Conservation (phyloP, 2,888 invertebrate genomes). For the Xestia ashworthii region DNA sequence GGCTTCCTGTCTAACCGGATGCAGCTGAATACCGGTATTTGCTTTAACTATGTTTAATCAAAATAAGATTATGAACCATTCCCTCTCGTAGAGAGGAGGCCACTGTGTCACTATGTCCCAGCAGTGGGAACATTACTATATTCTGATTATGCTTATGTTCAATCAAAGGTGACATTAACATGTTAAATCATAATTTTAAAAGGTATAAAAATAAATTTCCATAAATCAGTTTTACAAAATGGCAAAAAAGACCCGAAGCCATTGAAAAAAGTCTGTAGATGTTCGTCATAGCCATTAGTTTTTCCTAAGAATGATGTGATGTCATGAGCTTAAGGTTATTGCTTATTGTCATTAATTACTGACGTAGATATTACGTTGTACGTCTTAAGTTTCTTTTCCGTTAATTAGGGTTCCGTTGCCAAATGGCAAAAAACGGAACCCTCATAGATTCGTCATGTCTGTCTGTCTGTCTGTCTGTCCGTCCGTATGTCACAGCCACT, state of each 20-base stretch:
- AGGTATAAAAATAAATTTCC: constrained; percentile 6
- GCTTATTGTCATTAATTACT: constrained; percentile 22
- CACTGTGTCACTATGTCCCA: no score
- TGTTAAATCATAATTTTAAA: background rate
- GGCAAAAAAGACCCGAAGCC: background rate
- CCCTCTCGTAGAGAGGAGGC: no score
- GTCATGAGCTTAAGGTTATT: constrained; percentile 18
- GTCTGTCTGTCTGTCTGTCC: no score
- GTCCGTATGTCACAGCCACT: no score
- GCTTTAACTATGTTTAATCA: no score
- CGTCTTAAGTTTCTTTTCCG: constrained; percentile 18
- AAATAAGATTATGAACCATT: no score
- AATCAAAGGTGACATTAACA: background rate
- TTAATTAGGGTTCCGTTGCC: no score
- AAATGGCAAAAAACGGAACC: no score
- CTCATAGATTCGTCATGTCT: no score
- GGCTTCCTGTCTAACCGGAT: no score
- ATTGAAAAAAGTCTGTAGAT: background rate
- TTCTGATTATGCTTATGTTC: background rate
- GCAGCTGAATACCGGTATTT: no score
- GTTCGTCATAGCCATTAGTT: constrained; percentile 8
- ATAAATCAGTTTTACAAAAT: background rate
- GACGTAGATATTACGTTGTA: background rate
- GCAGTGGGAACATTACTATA: no score
- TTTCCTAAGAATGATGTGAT: constrained; percentile 31